These are phyloP conservation scores for Mythimna albipuncta DNA, from an alignment of 2,888 invertebrate species.

Conservation along the genomic window DNA sequence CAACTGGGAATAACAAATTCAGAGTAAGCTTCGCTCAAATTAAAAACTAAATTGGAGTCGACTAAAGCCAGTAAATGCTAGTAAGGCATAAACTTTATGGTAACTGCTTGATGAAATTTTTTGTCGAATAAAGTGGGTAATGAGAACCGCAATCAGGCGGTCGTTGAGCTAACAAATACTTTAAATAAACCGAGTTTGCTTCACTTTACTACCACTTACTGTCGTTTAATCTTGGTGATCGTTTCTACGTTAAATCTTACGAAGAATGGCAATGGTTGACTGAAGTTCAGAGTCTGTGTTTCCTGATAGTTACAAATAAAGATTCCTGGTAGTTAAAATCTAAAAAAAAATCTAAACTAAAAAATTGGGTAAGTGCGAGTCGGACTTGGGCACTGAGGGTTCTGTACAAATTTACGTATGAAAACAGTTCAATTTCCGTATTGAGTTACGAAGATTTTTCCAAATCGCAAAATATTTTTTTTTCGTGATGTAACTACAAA, in stretches of 20 bases:
- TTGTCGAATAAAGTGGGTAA: slow-evolving; percentile 27
- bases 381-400: no score
- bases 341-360: no score
- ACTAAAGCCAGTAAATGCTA: slow-evolving; percentile 16
- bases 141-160: slow-evolving; percentile 35
- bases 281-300: no score
- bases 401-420: no score
- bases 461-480: no score
- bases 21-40: slow-evolving; percentile 9
- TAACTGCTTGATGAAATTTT: slow-evolving; percentile 26
- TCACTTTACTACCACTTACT: slow-evolving; percentile 32
- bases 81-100: slow-evolving; percentile 23
- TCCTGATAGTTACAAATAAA: no score
- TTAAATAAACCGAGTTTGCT: slow-evolving; percentile 13
- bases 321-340: no score
- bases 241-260: no score
- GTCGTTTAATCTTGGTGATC: slow-evolving; percentile 6
- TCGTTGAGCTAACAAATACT: slow-evolving; percentile 24
- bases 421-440: no score
- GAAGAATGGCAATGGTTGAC: not conserved
- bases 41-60: slow-evolving; percentile 35
- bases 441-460: no score
- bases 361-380: no score
- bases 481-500: no score
- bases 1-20: slow-evolving; percentile 16